Evolutionary conservation across 2,888 invertebrate genomes (phyloP).

Genomic region (Callosobruchus maculatus): DNA sequence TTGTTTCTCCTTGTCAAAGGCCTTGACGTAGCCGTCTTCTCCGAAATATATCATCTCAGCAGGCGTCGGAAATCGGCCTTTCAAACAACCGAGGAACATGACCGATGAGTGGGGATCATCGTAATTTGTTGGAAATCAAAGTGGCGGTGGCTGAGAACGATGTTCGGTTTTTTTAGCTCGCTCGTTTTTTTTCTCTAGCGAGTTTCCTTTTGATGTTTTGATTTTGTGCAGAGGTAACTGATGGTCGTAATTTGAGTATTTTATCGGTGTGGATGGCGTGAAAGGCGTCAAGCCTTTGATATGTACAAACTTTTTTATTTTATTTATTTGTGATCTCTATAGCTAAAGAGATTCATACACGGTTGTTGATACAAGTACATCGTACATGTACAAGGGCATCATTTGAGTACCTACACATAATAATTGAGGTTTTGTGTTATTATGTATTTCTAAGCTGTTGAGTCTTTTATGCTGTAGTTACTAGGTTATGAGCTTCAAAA

Average conservation of each 20-base stretch:
- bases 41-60: slow-evolving; percentile 10
- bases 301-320: not conserved
- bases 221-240: not conserved
- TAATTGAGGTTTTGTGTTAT: too few species aligned
- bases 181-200: not conserved
- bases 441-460: too few species aligned
- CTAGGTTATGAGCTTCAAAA: too few species aligned
- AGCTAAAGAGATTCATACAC: too few species aligned
- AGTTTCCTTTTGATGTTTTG: not conserved
- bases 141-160: not conserved
- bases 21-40: slow-evolving; percentile 8
- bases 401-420: too few species aligned
- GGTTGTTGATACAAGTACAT: too few species aligned
- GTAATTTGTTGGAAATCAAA: slow-evolving; percentile 22
- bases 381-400: too few species aligned
- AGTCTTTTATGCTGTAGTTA: too few species aligned
- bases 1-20: slow-evolving; percentile 11
- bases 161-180: slow-evolving; percentile 2
- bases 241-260: not conserved
- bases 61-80: slow-evolving; percentile 28
- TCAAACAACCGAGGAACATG: slow-evolving; percentile 26
- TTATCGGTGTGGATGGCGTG: not conserved
- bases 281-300: not conserved
- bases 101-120: slow-evolving; percentile 26
- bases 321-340: too few species aligned